Conservation (phyloP, 1,140 invertebrate genomes). For the Leptoteleia sp. region DNA sequence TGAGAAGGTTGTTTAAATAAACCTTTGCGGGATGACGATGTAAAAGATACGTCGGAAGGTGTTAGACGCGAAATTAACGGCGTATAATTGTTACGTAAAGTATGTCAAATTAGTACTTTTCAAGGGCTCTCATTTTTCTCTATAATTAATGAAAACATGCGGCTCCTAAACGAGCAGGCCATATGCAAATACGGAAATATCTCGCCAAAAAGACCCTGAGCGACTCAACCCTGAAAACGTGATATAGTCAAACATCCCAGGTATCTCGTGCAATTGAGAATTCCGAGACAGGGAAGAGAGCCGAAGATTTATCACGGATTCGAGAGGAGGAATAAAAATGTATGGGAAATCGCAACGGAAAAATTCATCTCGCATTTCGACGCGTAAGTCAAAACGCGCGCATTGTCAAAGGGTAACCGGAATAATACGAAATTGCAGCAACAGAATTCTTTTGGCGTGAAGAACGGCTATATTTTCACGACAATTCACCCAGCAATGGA, state of each 20-base stretch:
- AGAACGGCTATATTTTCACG: too few relatives aligned
- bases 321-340: conserved; percentile 29
- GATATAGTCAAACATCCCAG: conserved; percentile 56
- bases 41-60: conserved; percentile 9
- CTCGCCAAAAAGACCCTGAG: too few relatives aligned
- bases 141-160: conserved; percentile 25
- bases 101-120: background rate
- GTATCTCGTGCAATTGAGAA: conserved; percentile 64
- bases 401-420: conserved; percentile 47
- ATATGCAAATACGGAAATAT: conserved; percentile 37
- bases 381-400: conserved; percentile 31
- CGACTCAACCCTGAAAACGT: conserved; percentile 37
- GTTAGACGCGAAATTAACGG: background rate
- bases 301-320: conserved; percentile 55
- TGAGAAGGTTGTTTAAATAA: conserved; percentile 26
- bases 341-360: conserved; percentile 38
- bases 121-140: background rate
- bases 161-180: conserved; percentile 2
- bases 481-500: too few relatives aligned
- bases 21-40: conserved; percentile 16
- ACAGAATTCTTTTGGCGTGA: conserved; percentile 15
- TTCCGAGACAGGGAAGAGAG: conserved; percentile 46
- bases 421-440: conserved; percentile 40
- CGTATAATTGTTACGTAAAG: conserved; percentile 6
- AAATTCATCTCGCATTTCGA: conserved; percentile 39